Evolutionary conservation across 2,888 invertebrate species (phyloP), one percentile per base, ranked within the genome.

Genomic region (Cosmopolites sordidus): DNA sequence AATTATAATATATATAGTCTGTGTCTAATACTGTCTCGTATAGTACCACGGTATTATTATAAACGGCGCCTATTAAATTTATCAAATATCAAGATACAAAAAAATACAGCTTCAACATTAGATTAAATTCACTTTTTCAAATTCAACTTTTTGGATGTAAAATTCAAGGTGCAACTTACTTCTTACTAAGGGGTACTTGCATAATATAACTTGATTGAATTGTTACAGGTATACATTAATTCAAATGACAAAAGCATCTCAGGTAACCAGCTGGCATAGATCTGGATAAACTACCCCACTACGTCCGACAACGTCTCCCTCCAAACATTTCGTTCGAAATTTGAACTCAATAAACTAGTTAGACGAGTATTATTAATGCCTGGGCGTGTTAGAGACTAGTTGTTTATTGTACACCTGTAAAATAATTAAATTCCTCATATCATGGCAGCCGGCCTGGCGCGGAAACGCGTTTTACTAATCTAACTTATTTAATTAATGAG

Each of bases 401-500:
- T 42, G 48, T 48, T 48, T 48, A 48, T 48, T 40, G 40, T 40
- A 40, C 40, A 29, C 47, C 52, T 52, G 52, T 43, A 52, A 33
- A 47, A 52, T 52, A 47, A 52, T 43, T 44, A 52, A 46, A 52
- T 52, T 52, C 52, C 43, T 45, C 37, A 47, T 42, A 52, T 47
- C 52, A 52, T 47, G 45, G 46, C 41, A 29, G 18, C 40, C 16
- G 47, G 43, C 50, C 52, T 27, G 55, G 54, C 58, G 45, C 50
- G 43, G 43, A 43, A 16, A 43, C 43, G 48, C 54, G 60, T 61
- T 63, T 60, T 62, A 54, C 59, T 61, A 60, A 62, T 60, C 61
- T 54, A 63, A 64, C 56, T 62, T 62, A 61, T 61, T 61, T 60
- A 62, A 64, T 62, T 64, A 62, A 62, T 58, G 59, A 52, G 57